Evolutionary conservation across 1,140 invertebrate species (phyloP), one percentile per base, ranked within the genome.

Genomic region (Rhopalosiphum maidis): DNA sequence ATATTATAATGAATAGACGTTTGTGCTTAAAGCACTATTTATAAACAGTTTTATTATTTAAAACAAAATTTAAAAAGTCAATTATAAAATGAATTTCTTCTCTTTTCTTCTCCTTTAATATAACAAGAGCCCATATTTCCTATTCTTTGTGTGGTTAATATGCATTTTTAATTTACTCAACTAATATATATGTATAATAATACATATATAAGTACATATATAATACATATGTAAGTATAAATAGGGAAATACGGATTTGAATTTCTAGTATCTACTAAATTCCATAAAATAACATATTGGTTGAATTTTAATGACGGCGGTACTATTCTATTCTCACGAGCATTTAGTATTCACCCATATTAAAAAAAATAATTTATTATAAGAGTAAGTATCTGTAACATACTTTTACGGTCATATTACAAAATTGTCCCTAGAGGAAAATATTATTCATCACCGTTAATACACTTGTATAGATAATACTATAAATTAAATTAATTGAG

Each of bases 321-420:
- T 87, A 21, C 43, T 21, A 51, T 87, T 37, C 15, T 15, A 68
- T n/a, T 60, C 15, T 90, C 37, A 22, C 54, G 23, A 41, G 23
- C 5, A n/a, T 60, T 68, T 68, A 41, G 23, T 15, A n/a, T 60
- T 68, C 68, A 43, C 21, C 3, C 37, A 43, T 90, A 90, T 68
- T 43, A 43, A 68, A 90, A 90, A 51, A 90, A 89, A 23, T 86
- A 86, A 86, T 88, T 54, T 51, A 35, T 54, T 88, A 35, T 88
- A 3, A 23, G 7, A 54, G 35, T 21, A 37, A 37, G 22, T 8
- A 37, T 89, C 22, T 23, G 6, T 55, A 41, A 37, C 35, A 37
- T 2, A 37, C 9, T 54, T 35, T 37, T 23, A 25, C 25, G 25
- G 25, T 90, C 37, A 90, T 25, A 30, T 68, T 60, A 90, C 54